Base-by-base conservation (phyloP, 2,888 invertebrate genomes). In the Phanerotoma sp. region DNA sequence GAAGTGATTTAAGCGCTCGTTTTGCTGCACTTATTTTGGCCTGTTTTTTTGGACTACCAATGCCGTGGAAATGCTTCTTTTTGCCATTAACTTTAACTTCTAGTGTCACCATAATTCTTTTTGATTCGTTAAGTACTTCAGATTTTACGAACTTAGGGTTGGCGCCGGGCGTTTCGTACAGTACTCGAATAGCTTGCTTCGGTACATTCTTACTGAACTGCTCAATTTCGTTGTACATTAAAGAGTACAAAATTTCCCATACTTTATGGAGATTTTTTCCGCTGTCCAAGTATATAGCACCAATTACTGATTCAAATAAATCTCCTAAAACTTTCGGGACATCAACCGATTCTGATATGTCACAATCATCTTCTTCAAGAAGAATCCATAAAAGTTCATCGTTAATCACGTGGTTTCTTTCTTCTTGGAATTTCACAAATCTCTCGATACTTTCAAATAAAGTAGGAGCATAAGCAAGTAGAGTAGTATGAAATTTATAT, bases 311-410 rank as follows among this genome's bases (percentile, higher is more conserved):
- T 78, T 99, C 98, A 75, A 96, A 91, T 33, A 98, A 80, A 77
- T 98, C 98, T 10, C 97, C 96, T 25, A 99, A 81, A 0, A 86
- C 86, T 81, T 95, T 95, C 0, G 96, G 96, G 1, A 96, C 94
- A 77, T 96, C 94, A 3, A 96, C 83, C 63, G 91, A 88, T 69
- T 89, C 88, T 0, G 88, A 84, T 37, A 87, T 72, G 13, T 80
- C 78, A 47, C 83, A 81, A 44, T 86, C 86, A 9, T 82, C 79
- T 66, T 89, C 88, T 57, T 86, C 84, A 3, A 87, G 75, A 18
- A 88, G 77, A 61, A 85, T 68, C 66, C 66, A 84, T 1, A 88
- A 70, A 3, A 79, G 62, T 78, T 88, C 86, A 57, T 88, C 86
- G n/a, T 85, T 80, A 1, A 89, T 82, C 42, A 78, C 77, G 69